Percentiles rank a stretch among this genome's conserved stretches.
phyloP scores from a whole-genome alignment of 1,140 invertebrate genomes.

The Drosophila lowei region DNA sequence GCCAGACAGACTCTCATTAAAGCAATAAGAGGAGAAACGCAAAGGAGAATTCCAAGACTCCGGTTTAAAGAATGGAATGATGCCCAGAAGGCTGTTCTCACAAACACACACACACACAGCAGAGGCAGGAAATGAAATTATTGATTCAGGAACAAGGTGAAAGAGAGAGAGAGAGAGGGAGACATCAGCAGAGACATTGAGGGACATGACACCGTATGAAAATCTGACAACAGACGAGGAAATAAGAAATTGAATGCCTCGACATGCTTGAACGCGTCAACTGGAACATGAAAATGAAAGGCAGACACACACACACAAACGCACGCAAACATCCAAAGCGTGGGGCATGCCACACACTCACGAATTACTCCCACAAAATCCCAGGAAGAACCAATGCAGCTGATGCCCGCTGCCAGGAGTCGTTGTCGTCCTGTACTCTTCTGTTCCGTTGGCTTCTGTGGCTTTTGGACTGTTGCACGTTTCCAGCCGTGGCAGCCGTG shows the following conservation, averaged over 20 bases:
- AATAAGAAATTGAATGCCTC: constrained; percentile 66
- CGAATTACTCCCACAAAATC: not conserved
- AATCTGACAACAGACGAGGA: constrained; percentile 65
- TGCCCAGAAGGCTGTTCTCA: not conserved
- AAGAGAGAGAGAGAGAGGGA: not conserved
- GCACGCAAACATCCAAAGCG: constrained; percentile 3
- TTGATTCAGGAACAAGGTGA: constrained; percentile 29
- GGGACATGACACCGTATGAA: constrained; percentile 66
- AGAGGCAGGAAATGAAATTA: constrained; percentile 55
- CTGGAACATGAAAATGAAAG: constrained; percentile 27
- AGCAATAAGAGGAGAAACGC: too few species aligned
- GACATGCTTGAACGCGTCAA: constrained; percentile 53
- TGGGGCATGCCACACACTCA: not conserved
- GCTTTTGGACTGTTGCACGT: not conserved
- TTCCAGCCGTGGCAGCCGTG: not conserved
- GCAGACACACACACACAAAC: constrained; percentile 10
- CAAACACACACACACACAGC: not conserved
- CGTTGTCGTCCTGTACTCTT: too few species aligned
- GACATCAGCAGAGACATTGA: not conserved
- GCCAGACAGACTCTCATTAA: too few species aligned
- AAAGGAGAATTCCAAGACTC: too few species aligned
- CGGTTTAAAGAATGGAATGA: not conserved
- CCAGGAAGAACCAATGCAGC: not conserved
- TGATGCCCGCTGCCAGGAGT: not conserved
- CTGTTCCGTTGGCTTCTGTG: constrained; percentile 13